These are phyloP conservation scores for Hoplodrina ambigua DNA, from an alignment of 2,888 invertebrate genomes.

Conservation along the genomic window DNA sequence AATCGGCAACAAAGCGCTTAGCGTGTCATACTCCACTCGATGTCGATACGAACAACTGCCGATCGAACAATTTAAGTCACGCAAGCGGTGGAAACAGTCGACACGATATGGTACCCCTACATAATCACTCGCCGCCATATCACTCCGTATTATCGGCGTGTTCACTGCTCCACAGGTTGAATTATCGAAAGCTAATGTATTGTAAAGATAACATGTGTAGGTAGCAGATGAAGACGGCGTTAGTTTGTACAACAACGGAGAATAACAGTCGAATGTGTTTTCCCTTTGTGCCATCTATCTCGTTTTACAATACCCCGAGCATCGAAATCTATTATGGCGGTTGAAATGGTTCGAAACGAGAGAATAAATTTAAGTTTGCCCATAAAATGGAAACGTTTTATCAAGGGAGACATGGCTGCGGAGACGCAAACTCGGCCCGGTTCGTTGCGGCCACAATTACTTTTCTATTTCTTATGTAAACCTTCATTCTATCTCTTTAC, in stretches of 20 bases:
- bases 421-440: constrained; percentile 62
- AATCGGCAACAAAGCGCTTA: constrained; percentile 78
- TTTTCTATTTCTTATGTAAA: constrained; percentile 73
- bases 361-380: constrained; percentile 70
- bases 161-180: constrained; percentile 74
- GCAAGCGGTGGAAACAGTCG: constrained; percentile 70
- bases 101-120: constrained; percentile 67
- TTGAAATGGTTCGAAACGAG: constrained; percentile 57
- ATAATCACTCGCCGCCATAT: constrained; percentile 70
- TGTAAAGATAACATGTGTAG: constrained; percentile 72
- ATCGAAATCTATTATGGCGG: constrained; percentile 64
- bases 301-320: constrained; percentile 59
- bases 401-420: constrained; percentile 64
- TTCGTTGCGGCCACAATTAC: constrained; percentile 69
- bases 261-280: constrained; percentile 59
- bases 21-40: constrained; percentile 84
- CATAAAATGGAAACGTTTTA: constrained; percentile 73
- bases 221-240: constrained; percentile 43
- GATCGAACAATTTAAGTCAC: constrained; percentile 80
- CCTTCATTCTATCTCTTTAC: constrained; percentile 63
- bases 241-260: constrained; percentile 53
- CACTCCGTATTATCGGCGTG: constrained; percentile 62
- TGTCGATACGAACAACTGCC: constrained; percentile 77
- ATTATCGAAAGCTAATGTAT: constrained; percentile 71
- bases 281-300: constrained; percentile 57